Evolutionary conservation across 2,113 vertebrate genomes (phyloP), one percentile per base, ranked within the genome.

Genomic region (Laterallus jamaicensis): DNA sequence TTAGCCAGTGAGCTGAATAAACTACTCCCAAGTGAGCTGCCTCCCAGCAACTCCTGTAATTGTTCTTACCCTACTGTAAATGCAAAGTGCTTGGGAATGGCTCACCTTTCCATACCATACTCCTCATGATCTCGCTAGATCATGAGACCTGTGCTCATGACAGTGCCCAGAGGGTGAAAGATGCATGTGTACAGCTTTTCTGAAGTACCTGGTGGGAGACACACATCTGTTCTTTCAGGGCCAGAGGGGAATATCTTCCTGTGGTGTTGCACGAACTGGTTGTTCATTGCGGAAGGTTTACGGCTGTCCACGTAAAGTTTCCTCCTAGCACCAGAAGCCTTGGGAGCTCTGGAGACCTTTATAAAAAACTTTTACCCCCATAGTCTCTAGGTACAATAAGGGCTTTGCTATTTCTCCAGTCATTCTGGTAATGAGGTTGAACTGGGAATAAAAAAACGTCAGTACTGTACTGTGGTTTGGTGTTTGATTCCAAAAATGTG

Each of bases 211-310:
- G 0, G 32, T 44, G 31, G 49, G 77, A 75, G 25, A 6, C 52
- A 16, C 32, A 2, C 1, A 1, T 2, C 25, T 6, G 1, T 32
- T n/a, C 28, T 39, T 50, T 63, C 52, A 26, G 39, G 31, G 31
- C 8, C 37, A 29, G 52, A 37, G 37, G 58, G 74, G 64, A 69
- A 15, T 16, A 6, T 8, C 26, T 67, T 62, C 20, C 32, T 8
- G 42, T 2, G 24, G 21, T 3, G 6, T 11, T 64, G 82, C 71
- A 26, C 22, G 37, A 66, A 26, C 66, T 16, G 47, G 12, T 12
- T 49, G 52, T 37, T 49, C 7, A 1, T 39, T 37, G 35, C 0
- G 0, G 37, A 10, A 32, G 56, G 9, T 62, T 39, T 24, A 6
- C 7, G 29, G 39, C 54, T 83, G 42, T 52, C 62, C 19, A 2